Evolutionary conservation across 2,888 invertebrate genomes (phyloP).

Genomic region (Cabera pusaria): DNA sequence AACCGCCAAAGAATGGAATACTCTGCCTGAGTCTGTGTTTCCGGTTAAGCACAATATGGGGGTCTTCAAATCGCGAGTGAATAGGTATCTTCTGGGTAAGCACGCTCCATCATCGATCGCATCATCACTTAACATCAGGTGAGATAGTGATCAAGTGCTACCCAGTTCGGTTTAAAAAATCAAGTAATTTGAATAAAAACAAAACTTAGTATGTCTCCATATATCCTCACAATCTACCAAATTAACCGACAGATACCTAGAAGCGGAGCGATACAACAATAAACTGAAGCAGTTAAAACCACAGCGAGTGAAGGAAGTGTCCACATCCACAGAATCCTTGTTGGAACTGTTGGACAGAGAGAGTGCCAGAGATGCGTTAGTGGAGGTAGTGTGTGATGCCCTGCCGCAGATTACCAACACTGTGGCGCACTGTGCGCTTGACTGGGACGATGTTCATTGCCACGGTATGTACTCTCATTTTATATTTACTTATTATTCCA

Average conservation of each 20-base stretch:
- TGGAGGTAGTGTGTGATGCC: conserved; percentile 73
- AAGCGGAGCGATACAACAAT: conserved; percentile 80
- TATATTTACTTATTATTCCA: no score
- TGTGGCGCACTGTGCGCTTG: conserved; percentile 58
- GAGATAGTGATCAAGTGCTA: no score
- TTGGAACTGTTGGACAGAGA: conserved; percentile 51
- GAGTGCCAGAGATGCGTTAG: conserved; percentile 74
- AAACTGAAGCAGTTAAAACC: conserved; percentile 51
- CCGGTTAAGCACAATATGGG: no score
- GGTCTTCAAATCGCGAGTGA: no score
- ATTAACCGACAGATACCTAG: conserved; percentile 67
- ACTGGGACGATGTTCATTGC: conserved; percentile 40
- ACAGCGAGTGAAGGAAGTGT: conserved; percentile 63
- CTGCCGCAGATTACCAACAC: conserved; percentile 73
- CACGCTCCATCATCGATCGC: no score
- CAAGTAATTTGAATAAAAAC: neutral
- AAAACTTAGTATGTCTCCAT: no score
- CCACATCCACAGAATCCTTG: conserved; percentile 53
- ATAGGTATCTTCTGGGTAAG: no score
- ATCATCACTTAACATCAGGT: no score
- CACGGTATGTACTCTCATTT: conserved; percentile 51
- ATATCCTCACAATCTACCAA: neutral
- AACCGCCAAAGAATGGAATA: no score
- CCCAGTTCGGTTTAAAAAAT: no score
- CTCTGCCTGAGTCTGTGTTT: no score